Percentiles rank a stretch among this genome's conserved stretches.
These are phyloP conservation scores for Heliothis subflexa DNA, from an alignment of 1,140 invertebrate species.

Conservation along the genomic window DNA sequence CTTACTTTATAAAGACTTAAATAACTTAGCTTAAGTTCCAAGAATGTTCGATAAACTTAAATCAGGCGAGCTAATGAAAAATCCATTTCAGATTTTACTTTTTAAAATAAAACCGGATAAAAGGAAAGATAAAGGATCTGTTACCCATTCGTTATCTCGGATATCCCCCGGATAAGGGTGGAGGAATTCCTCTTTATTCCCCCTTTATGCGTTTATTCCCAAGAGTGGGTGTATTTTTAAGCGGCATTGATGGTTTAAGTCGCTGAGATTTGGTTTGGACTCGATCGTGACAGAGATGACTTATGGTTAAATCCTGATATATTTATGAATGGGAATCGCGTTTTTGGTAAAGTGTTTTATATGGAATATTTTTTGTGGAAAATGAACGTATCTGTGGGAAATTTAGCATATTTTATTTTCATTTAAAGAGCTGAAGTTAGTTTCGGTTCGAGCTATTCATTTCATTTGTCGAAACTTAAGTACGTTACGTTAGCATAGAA, in stretches of 20 bases:
- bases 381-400: background rate
- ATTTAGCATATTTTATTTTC: background rate
- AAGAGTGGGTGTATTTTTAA: background rate
- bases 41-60: constrained; percentile 16
- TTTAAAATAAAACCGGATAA: background rate
- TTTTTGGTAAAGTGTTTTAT: too few species aligned
- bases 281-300: background rate
- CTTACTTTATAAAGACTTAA: constrained; percentile 25
- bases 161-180: background rate
- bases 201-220: background rate
- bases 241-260: constrained; percentile 11
- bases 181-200: background rate
- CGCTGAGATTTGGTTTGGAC: background rate
- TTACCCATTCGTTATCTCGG: constrained; percentile 20
- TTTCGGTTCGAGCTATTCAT: too few species aligned
- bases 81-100: constrained; percentile 21
- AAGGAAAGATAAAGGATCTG: background rate
- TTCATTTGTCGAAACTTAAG: too few species aligned
- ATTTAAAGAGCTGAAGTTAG: too few species aligned
- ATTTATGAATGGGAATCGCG: background rate
- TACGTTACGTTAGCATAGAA: too few species aligned
- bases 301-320: background rate
- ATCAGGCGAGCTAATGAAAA: constrained; percentile 25
- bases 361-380: too few species aligned
- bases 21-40: constrained; percentile 9